Percentiles rank a stretch among this genome's conserved stretches.
phyloP scores from a whole-genome alignment of 1,140 invertebrate genomes.

The Pseudomyrmex sp. region DNA sequence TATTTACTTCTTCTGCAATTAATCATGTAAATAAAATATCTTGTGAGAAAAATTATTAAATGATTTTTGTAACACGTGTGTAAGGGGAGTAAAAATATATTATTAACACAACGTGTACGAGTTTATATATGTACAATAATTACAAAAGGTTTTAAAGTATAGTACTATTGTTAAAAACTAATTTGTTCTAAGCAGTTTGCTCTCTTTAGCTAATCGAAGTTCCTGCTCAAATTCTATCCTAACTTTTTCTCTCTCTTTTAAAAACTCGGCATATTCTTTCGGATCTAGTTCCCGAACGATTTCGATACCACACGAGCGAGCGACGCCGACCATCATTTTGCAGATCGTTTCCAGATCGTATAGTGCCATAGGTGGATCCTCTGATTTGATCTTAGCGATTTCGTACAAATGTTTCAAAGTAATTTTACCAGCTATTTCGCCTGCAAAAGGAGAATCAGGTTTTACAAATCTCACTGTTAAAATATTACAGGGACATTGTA shows the following conservation, averaged over 20 bases:
- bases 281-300: conserved; percentile 93
- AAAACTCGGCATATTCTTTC: conserved; percentile 93
- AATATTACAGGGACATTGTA: background rate
- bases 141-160: background rate
- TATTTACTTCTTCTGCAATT: too few species aligned
- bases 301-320: conserved; percentile 93
- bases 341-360: conserved; percentile 91
- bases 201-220: conserved; percentile 94
- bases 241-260: conserved; percentile 91
- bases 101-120: background rate
- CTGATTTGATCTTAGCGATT: conserved; percentile 97
- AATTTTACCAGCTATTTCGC: conserved; percentile 95
- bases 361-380: conserved; percentile 92
- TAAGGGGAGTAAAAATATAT: background rate
- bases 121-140: conserved; percentile 38
- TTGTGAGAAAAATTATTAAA: too few species aligned
- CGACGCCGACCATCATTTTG: conserved; percentile 91
- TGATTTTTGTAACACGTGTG: too few species aligned
- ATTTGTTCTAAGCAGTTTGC: conserved; percentile 95
- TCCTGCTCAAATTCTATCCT: conserved; percentile 91
- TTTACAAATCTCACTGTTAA: too few species aligned
- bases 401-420: conserved; percentile 99
- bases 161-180: conserved; percentile 71
- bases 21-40: too few species aligned
- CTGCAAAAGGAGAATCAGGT: conserved; percentile 83